Percentiles rank a stretch among this genome's conserved stretches.
Conservation (phyloP, 2,888 invertebrate genomes). For the Parapristionchus giblindavisi region DNA sequence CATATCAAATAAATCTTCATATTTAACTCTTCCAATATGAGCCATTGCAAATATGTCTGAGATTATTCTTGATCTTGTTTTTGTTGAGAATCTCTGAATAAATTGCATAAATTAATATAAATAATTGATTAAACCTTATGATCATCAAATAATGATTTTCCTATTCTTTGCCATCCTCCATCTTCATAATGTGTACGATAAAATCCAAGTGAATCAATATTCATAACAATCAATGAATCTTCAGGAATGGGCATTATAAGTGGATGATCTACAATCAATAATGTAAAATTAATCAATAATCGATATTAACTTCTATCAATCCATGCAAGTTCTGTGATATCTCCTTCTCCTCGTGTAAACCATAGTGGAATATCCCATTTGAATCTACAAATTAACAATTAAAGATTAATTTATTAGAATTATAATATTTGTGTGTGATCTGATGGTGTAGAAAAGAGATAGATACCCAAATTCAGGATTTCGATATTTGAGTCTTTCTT, state of each 20-base stretch:
- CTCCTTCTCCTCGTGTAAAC: background rate
- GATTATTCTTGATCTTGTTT: constrained; percentile 50
- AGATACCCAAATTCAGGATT: constrained; percentile 52
- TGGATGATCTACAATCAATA: constrained; percentile 14
- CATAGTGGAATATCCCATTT: constrained; percentile 36
- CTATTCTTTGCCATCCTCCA: constrained; percentile 29
- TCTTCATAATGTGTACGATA: constrained; percentile 33
- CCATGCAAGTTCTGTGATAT: constrained; percentile 54
- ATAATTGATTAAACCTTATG: constrained; percentile 9
- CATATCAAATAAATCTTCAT: constrained; percentile 36
- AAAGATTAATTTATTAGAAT: background rate
- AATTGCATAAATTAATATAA: background rate
- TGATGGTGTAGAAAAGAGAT: too few relatives aligned
- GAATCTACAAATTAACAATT: constrained; percentile 5
- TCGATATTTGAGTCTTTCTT: constrained; percentile 46
- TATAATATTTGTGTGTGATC: background rate
- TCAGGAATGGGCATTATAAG: constrained; percentile 20
- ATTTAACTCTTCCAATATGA: constrained; percentile 44
- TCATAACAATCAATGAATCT: constrained; percentile 11
- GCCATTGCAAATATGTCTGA: constrained; percentile 53
- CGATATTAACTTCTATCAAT: constrained; percentile 46
- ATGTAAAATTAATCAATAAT: too few relatives aligned
- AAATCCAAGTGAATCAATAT: constrained; percentile 34
- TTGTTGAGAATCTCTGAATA: constrained; percentile 42
- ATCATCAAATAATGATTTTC: background rate